Conservation (phyloP, 2,797 vertebrate species). For the Argya squamiceps region DNA sequence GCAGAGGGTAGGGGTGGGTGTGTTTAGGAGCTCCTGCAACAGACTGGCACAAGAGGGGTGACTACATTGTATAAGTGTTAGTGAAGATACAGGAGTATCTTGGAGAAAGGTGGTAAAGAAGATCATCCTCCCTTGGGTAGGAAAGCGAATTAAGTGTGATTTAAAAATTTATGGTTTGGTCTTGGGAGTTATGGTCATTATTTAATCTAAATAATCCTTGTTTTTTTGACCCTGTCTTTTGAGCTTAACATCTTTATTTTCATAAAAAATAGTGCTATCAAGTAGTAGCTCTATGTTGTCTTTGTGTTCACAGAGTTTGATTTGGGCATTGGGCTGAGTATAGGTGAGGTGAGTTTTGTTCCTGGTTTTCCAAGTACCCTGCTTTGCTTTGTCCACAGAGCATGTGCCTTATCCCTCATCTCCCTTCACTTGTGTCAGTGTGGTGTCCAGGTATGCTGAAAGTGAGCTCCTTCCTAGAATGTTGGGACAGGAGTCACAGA, state of each 20-base stretch:
- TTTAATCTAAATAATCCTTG: neutral
- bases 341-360: neutral
- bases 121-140: neutral
- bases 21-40: neutral
- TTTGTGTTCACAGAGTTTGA: neutral
- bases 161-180: neutral
- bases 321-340: neutral
- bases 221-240: neutral
- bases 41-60: neutral
- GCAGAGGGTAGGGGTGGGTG: neutral
- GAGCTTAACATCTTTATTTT: neutral
- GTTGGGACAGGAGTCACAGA: neutral
- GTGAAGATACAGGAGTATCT: neutral
- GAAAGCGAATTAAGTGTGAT: neutral
- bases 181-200: neutral
- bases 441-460: neutral
- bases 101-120: neutral
- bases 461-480: neutral
- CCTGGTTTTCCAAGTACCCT: neutral
- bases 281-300: neutral
- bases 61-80: neutral
- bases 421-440: rapidly evolving
- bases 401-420: neutral
- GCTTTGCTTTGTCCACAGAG: neutral
- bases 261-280: neutral